Evolutionary conservation across 2,888 invertebrate genomes (phyloP).

Genomic region (Arrhopalites spinosus): DNA sequence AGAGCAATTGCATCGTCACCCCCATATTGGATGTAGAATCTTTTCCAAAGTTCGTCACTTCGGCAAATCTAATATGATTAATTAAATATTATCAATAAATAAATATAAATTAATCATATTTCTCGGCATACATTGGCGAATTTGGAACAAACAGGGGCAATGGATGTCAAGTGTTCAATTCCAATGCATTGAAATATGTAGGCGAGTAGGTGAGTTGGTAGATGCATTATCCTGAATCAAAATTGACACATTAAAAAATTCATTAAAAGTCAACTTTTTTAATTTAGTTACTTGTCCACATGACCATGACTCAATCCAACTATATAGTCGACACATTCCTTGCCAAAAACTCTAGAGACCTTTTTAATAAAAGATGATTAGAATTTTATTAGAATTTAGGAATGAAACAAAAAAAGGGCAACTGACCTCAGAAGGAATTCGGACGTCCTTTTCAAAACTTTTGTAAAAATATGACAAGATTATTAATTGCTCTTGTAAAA

Average conservation of each 20-base stretch:
- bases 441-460: slow-evolving; percentile 18
- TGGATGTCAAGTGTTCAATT: slow-evolving; percentile 28
- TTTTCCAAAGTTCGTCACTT: slow-evolving; percentile 30
- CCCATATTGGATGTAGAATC: slow-evolving; percentile 14
- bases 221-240: slow-evolving; percentile 34
- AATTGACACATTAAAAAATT: too few species aligned
- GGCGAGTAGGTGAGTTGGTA: slow-evolving; percentile 19
- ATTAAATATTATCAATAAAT: background rate
- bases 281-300: too few species aligned
- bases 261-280: too few species aligned
- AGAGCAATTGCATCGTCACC: slow-evolving; percentile 9
- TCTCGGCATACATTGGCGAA: slow-evolving; percentile 27
- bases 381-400: too few species aligned
- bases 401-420: too few species aligned
- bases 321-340: slow-evolving; percentile 32
- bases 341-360: slow-evolving; percentile 38
- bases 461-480: too few species aligned
- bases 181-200: slow-evolving; percentile 30
- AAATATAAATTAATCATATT: background rate
- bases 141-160: slow-evolving; percentile 34
- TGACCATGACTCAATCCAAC: slow-evolving; percentile 24
- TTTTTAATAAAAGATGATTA: too few species aligned
- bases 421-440: slow-evolving; percentile 34
- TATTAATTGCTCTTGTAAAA: too few species aligned
- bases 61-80: slow-evolving; percentile 6